A percentile compares a stretch with the other conserved stretches of the same genome.
phyloP scores from a whole-genome alignment of 1,140 invertebrate genomes.

The Heliconius nattereri region DNA sequence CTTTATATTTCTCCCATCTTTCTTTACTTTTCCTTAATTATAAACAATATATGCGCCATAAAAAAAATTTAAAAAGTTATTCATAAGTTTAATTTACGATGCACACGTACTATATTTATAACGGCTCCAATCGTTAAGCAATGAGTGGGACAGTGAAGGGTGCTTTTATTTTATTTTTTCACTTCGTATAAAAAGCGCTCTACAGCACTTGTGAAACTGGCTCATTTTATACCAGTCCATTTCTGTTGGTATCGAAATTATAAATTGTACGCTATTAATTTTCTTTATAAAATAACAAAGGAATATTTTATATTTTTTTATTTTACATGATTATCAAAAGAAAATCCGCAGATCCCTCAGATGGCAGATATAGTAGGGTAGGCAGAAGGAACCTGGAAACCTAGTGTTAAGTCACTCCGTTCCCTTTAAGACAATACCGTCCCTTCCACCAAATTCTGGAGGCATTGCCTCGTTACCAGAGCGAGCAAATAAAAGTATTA shows the following conservation, averaged over 20 bases:
- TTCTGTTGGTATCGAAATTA: slow-evolving; percentile 2
- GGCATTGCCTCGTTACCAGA: too few relatives aligned
- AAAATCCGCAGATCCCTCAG: too few relatives aligned
- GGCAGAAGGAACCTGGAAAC: too few relatives aligned
- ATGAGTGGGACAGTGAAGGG: not conserved
- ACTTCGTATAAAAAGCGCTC: not conserved
- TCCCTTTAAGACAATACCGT: too few relatives aligned
- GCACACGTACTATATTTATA: not conserved
- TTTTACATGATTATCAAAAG: not conserved
- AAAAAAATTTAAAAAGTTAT: not conserved
- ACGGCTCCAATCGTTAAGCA: slow-evolving; percentile 1
- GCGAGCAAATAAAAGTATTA: too few relatives aligned
- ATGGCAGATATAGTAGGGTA: too few relatives aligned
- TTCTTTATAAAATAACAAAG: not conserved
- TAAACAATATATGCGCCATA: not conserved
- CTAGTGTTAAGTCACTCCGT: too few relatives aligned
- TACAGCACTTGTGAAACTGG: not conserved
- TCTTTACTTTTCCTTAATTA: too few relatives aligned
- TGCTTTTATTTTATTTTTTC: slow-evolving; percentile 7
- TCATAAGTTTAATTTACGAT: not conserved
- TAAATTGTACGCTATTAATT: not conserved
- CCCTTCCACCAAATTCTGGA: too few relatives aligned
- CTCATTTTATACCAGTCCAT: not conserved
- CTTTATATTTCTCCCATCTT: too few relatives aligned
- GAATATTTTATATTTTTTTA: not conserved